Evolutionary conservation across 2,797 vertebrate species (phyloP).

Genomic region (Aldrovandia affinis): DNA sequence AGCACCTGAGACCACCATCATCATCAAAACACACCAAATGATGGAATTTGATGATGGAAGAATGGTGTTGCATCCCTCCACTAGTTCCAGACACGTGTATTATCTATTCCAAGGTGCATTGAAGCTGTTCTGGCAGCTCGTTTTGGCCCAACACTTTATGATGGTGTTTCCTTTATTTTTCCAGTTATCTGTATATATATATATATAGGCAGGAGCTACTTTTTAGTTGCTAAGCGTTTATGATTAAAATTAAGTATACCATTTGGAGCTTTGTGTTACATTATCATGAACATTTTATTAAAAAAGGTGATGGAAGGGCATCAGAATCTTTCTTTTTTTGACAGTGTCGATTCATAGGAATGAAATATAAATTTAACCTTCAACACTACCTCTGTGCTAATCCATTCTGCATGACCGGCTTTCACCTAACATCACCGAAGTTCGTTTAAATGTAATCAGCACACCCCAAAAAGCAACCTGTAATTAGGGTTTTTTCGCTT

Average conservation of each 20-base stretch:
- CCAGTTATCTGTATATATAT: no score
- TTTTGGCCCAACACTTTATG: no score
- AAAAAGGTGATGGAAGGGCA: no score
- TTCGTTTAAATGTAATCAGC: conserved; percentile 66
- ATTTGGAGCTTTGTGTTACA: not conserved
- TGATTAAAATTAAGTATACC: not conserved
- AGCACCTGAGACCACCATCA: no score
- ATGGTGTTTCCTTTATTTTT: no score
- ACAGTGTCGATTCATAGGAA: conserved; percentile 58
- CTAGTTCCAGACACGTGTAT: no score
- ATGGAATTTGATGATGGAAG: no score
- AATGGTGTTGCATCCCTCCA: no score
- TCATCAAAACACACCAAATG: no score
- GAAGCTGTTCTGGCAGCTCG: no score
- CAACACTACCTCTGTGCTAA: conserved; percentile 55
- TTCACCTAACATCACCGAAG: conserved; percentile 57
- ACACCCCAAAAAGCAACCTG: conserved; percentile 49
- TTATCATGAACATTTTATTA: not conserved
- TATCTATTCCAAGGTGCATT: no score
- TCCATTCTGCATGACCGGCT: conserved; percentile 50
- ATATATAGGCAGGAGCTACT: no score
- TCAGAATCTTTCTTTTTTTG: not conserved
- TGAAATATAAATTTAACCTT: conserved; percentile 56
- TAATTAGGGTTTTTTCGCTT: conserved; percentile 57
- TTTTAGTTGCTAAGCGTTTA: not conserved